Base-by-base conservation (phyloP, 2,888 invertebrate species). In the Ptychoptera albimana region DNA sequence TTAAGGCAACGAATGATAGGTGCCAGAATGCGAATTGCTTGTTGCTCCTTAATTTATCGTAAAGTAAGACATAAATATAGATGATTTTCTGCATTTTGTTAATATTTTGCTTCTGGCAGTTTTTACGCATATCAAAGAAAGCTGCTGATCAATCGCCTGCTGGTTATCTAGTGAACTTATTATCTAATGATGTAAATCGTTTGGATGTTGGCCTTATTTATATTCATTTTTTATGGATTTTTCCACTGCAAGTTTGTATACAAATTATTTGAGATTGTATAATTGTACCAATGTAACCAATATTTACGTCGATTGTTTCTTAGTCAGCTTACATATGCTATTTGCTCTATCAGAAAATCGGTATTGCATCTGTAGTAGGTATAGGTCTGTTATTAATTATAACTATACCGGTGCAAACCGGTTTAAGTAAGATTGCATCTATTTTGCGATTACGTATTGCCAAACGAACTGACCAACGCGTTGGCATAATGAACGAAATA, bases 401-500 rank as follows among this genome's bases (percentile, higher is more conserved):
- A 45, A 74, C 84, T 2, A 71, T 87, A 47, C 86, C 87, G 0
- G 67, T 85, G 37, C 85, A 91, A 70, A 78, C 49, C 14, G 37
- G 35, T 34, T 36, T 44, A 14, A 40, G 41, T 15, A 36, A 16
- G 15, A 35, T 44, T 39, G 37, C 43, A 29, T 43, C 42, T 2
- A 42, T 45, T 32, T 36, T 46, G 34, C 73, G 91, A 52, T 72
- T 74, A 55, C 74, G 74, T 54, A 85, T 84, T 1, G 89, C 89
- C 0, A 64, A 69, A 45, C 73, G 79, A 61, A 88, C 89, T 0
- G 91, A 92, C 59, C 80, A 81, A 56, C 70, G 92, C 52, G 82
- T 92, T 31, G 73, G 84, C 39, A 67, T 88, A 40, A 91, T 91
- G 86, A 85, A 82, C 59, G 91, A 92, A 70, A 79, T 92, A 49